Evolutionary conservation across 2,113 vertebrate genomes (phyloP).

Genomic region (Myotis lucifugus): DNA sequence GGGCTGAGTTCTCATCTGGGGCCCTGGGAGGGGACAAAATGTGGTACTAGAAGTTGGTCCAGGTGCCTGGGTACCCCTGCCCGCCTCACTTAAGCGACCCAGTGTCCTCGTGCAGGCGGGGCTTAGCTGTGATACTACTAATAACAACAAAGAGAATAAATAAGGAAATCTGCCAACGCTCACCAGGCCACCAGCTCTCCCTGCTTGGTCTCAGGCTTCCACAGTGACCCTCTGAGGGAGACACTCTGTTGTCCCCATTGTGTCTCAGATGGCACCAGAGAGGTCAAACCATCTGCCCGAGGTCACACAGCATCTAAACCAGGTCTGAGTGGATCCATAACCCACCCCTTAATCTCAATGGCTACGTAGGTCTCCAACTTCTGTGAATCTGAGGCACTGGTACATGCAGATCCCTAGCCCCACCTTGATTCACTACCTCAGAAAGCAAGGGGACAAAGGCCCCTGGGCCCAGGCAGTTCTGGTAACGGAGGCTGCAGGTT

Average conservation of each 20-base stretch:
- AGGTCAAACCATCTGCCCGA: neutral
- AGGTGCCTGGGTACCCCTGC: neutral
- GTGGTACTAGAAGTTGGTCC: too few species aligned
- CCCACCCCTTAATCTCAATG: neutral
- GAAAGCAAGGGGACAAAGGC: too few species aligned
- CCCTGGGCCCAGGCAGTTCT: neutral
- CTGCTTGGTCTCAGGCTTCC: neutral
- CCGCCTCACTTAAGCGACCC: neutral
- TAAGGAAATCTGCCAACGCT: neutral
- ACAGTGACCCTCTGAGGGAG: neutral
- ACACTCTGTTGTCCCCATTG: neutral
- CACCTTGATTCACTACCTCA: too few species aligned
- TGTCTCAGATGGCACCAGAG: neutral
- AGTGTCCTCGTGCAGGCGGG: fast-evolving
- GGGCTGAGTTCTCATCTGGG: neutral
- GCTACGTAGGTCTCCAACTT: neutral
- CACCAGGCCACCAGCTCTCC: neutral
- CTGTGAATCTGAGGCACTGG: neutral
- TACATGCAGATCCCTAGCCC: neutral
- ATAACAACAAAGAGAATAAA: neutral
- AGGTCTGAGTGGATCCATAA: neutral
- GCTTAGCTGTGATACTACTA: neutral
- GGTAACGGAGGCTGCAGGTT: too few species aligned
- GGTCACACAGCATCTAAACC: neutral
- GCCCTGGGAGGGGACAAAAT: neutral